These are phyloP conservation scores for Leptosomus discolor DNA, from an alignment of 2,113 vertebrate genomes.

Conservation along the genomic window DNA sequence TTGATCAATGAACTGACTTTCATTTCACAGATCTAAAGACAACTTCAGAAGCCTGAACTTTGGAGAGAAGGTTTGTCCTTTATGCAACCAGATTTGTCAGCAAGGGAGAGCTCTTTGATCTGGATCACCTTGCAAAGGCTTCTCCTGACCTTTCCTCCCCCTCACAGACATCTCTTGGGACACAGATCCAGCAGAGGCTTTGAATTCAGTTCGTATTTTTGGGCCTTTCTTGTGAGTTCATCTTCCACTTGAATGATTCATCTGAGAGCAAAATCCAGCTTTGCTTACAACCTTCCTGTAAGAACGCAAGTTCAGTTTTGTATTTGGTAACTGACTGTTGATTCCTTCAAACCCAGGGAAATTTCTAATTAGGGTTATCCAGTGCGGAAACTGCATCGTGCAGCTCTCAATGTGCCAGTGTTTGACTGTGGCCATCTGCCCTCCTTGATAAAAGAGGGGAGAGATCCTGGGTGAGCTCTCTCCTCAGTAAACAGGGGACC, in stretches of 20 bases:
- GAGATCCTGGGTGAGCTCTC: not conserved
- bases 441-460: not conserved
- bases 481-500: too few relatives aligned
- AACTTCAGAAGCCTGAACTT: constrained; percentile 23
- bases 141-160: not conserved
- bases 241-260: not conserved
- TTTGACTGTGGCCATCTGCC: not conserved
- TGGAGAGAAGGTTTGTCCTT: not conserved
- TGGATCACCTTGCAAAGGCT: not conserved
- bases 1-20: constrained; percentile 30
- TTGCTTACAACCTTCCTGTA: not conserved
- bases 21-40: constrained; percentile 37
- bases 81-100: constrained; percentile 20
- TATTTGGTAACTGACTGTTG: not conserved
- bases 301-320: not conserved
- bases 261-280: not conserved
- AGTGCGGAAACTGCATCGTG: accelerated
- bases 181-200: not conserved
- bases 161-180: not conserved
- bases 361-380: not conserved
- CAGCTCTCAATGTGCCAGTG: not conserved
- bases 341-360: not conserved
- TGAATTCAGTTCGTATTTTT: not conserved
- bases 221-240: not conserved
- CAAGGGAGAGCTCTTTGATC: constrained; percentile 30